A percentile compares a stretch with the other conserved stretches of the same genome.
Conservation (phyloP, 2,113 vertebrate species). For the Amphiprion ocellaris region DNA sequence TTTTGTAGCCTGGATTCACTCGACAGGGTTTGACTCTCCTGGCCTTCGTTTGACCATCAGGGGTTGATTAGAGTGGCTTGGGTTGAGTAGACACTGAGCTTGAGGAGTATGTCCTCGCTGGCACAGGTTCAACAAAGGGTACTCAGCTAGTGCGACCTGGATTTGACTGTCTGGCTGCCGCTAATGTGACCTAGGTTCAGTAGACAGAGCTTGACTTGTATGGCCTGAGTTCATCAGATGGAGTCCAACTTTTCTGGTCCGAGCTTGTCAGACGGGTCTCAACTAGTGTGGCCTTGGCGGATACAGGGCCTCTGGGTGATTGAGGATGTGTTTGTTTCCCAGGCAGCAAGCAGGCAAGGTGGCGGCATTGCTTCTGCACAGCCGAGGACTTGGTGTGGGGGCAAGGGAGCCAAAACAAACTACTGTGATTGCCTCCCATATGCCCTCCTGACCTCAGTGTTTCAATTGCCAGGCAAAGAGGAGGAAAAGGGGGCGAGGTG, state of each 20-base stretch:
- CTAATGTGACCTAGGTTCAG: conserved; percentile 69
- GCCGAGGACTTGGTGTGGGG: conserved; percentile 72
- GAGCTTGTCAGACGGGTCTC: conserved; percentile 67
- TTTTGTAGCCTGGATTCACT: conserved; percentile 53
- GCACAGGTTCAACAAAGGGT: conserved; percentile 60
- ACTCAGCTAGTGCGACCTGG: conserved; percentile 64
- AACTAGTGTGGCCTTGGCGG: conserved; percentile 78
- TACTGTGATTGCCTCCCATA: conserved; percentile 80
- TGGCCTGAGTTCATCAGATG: conserved; percentile 73
- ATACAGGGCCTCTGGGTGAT: conserved; percentile 73
- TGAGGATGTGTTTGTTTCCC: conserved; percentile 83
- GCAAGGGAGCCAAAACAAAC: conserved; percentile 82
- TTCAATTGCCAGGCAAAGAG: conserved; percentile 74
- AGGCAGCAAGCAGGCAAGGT: conserved; percentile 79
- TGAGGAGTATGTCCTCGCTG: conserved; percentile 60
- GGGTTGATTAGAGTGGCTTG: conserved; percentile 45
- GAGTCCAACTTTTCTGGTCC: conserved; percentile 66
- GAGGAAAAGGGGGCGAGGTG: conserved; percentile 51
- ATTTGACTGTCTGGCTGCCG: conserved; percentile 76
- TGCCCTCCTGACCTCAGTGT: conserved; percentile 81
- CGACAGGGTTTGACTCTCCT: conserved; percentile 17
- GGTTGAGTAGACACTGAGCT: conserved; percentile 47
- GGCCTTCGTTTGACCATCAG: conserved; percentile 45
- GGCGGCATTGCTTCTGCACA: conserved; percentile 77
- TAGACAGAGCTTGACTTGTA: conserved; percentile 74